Evolutionary conservation across 30 jellyfish, hydroid and myxozoan species (phyloP).

Genomic region (Morbakka virulenta): DNA sequence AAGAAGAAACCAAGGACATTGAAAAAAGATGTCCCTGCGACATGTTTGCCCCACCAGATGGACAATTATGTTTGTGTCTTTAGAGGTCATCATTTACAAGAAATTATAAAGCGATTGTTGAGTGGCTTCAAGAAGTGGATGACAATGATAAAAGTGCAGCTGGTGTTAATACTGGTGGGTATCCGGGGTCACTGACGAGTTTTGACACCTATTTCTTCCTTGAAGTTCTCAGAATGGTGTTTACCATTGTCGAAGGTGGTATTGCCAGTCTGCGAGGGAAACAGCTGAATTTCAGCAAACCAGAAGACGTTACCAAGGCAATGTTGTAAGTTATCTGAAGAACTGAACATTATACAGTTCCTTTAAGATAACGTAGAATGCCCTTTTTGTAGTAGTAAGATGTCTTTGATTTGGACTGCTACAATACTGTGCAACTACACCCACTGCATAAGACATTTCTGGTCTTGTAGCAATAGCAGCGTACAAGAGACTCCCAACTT

Average conservation of each 20-base stretch:
- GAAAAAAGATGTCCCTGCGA: slow-evolving; percentile 21
- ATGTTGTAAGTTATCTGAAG: no score
- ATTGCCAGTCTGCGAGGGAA: background rate
- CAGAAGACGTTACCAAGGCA: background rate
- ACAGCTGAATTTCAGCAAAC: background rate
- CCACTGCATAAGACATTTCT: slow-evolving; percentile 38
- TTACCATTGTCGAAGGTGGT: background rate
- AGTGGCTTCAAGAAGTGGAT: background rate
- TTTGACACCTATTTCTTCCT: background rate
- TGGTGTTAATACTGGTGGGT: background rate
- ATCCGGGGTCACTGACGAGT: background rate
- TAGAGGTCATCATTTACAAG: slow-evolving; percentile 12
- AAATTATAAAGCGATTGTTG: background rate
- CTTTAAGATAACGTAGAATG: slow-evolving; percentile 34
- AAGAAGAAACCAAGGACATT: background rate
- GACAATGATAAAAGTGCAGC: background rate
- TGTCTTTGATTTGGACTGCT: no score
- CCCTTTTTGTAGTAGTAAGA: slow-evolving; percentile 6
- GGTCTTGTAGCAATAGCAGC: slow-evolving; percentile 17
- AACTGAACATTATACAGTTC: no score
- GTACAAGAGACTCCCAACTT: no score
- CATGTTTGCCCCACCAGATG: slow-evolving; percentile 45
- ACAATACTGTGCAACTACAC: background rate
- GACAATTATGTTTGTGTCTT: slow-evolving; percentile 22
- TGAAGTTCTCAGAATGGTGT: background rate